phyloP scores from a whole-genome alignment of 1,140 invertebrate genomes.

The Bombus terrestris region DNA sequence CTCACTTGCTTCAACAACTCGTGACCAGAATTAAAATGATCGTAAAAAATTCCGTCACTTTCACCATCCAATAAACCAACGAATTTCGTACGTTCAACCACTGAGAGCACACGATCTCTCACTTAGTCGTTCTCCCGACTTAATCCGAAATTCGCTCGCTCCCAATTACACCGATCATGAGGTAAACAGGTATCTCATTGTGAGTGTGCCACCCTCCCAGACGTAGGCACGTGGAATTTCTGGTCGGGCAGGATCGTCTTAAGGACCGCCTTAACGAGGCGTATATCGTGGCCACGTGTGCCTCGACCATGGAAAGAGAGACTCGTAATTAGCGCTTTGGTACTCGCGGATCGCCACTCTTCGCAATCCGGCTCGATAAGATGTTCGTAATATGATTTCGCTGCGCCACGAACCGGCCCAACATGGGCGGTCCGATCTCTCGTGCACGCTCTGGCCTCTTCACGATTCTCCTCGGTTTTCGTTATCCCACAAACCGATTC shows the following conservation, averaged over 20 bases:
- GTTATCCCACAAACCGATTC: conserved; percentile 38
- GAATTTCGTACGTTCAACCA: neutral
- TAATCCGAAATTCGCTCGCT: neutral
- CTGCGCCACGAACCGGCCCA: conserved; percentile 30
- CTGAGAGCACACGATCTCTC: neutral
- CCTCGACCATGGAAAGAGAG: conserved; percentile 38
- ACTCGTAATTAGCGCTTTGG: conserved; percentile 69
- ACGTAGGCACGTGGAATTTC: conserved; percentile 45
- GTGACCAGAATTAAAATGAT: neutral
- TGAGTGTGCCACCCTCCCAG: neutral
- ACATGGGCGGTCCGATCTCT: conserved; percentile 61
- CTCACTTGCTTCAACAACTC: neutral
- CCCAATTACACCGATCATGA: conserved; percentile 15
- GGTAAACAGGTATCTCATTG: neutral
- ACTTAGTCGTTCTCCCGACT: neutral
- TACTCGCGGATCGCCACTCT: conserved; percentile 68
- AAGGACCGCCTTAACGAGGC: conserved; percentile 65
- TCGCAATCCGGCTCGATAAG: conserved; percentile 65
- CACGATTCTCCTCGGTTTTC: conserved; percentile 51
- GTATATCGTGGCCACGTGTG: conserved; percentile 45
- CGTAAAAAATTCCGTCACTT: neutral
- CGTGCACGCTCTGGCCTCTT: no score
- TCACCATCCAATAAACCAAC: neutral
- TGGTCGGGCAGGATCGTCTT: conserved; percentile 36
- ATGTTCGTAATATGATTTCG: conserved; percentile 68